Conservation (phyloP, 2,797 vertebrate genomes). For the Syngnathus acus region DNA sequence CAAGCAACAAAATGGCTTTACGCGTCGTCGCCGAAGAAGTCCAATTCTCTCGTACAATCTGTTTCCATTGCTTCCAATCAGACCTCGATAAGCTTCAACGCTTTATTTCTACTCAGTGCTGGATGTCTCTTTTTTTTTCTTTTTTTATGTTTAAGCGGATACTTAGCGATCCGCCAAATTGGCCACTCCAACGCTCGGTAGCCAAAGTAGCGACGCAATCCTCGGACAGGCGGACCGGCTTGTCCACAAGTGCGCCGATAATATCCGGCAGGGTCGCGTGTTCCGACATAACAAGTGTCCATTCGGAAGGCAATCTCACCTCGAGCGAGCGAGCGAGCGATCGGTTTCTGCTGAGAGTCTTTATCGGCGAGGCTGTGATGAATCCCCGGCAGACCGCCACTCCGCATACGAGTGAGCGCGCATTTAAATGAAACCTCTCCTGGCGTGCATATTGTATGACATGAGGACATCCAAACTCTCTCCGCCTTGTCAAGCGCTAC, state of each 20-base stretch:
- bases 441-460: conserved; percentile 46
- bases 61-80: conserved; percentile 1
- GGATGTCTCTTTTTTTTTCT: conserved; percentile 20
- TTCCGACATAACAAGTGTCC: conserved; percentile 70
- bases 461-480: conserved; percentile 71
- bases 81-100: not conserved
- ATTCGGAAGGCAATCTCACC: conserved; percentile 66
- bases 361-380: conserved; percentile 61
- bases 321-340: conserved; percentile 68
- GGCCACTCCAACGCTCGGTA: conserved; percentile 34
- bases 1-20: too few species aligned
- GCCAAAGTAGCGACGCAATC: conserved; percentile 34
- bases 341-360: conserved; percentile 58
- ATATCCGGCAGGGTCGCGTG: conserved; percentile 60
- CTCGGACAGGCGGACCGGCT: conserved; percentile 34
- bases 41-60: not conserved
- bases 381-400: conserved; percentile 64
- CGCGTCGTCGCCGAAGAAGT: not conserved
- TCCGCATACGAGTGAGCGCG: conserved; percentile 62
- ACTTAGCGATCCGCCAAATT: conserved; percentile 21
- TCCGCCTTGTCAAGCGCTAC: conserved; percentile 68
- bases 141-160: not conserved
- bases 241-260: conserved; percentile 48
- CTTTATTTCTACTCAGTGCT: conserved; percentile 28
- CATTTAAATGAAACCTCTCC: conserved; percentile 68